Percentiles rank a stretch among this genome's conserved stretches.
Conservation (phyloP, 2,888 invertebrate species). For the Brachyopa scutellaris region DNA sequence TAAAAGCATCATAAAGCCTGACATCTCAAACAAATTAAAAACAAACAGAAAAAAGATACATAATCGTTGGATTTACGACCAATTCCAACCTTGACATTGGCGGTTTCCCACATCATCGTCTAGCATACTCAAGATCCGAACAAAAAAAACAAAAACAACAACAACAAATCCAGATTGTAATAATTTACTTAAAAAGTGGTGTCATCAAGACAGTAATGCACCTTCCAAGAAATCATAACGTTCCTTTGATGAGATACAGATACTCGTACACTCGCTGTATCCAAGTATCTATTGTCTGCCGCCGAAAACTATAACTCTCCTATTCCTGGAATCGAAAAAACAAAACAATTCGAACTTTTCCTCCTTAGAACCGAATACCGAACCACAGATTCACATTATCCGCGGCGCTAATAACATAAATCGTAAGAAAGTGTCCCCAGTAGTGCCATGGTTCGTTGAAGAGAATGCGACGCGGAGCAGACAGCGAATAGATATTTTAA, state of each 20-base stretch:
- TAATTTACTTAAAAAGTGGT: no score
- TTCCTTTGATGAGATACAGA: no score
- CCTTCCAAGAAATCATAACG: conserved; percentile 42
- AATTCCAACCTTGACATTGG: conserved; percentile 46
- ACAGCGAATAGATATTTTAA: no score
- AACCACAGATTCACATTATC: no score
- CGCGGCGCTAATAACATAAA: conserved; percentile 58
- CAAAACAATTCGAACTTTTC: no score
- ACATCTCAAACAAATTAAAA: no score
- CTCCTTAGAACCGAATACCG: conserved; percentile 4
- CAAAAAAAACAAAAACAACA: no score
- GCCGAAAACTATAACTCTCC: conserved; percentile 5
- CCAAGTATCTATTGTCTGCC: not conserved
- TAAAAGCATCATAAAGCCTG: conserved; percentile 32
- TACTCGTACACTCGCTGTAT: no score
- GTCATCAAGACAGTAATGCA: conserved; percentile 28
- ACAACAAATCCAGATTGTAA: not conserved
- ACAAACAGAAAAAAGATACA: no score
- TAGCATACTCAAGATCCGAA: no score
- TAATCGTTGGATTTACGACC: conserved; percentile 35
- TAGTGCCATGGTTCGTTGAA: no score
- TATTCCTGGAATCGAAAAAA: conserved; percentile 20
- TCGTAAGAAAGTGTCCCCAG: conserved; percentile 7
- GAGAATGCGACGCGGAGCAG: no score
- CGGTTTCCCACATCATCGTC: conserved; percentile 10